Evolutionary conservation across 2,113 vertebrate species (phyloP).

Genomic region (Phalacrocorax aristotelis): DNA sequence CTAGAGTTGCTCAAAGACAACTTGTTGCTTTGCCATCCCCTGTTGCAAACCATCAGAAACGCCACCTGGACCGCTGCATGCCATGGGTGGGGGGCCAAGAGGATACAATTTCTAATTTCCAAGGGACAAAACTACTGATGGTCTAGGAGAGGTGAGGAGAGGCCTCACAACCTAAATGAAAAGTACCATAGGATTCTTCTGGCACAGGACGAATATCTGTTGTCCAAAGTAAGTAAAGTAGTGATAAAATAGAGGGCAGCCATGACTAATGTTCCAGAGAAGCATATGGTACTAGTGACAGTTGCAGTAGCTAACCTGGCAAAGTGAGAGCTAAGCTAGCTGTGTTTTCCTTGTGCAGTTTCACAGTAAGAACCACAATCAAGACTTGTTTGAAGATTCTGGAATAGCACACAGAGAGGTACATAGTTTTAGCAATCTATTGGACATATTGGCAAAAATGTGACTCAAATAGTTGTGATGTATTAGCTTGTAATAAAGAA

Average conservation of each 20-base stretch:
- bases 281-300: slow-evolving; percentile 49
- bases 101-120: slow-evolving; percentile 31
- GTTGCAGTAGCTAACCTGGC: slow-evolving; percentile 32
- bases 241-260: slow-evolving; percentile 37
- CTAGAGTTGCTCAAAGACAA: slow-evolving; percentile 12
- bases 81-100: not conserved
- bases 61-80: slow-evolving; percentile 4
- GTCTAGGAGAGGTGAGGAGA: slow-evolving; percentile 30
- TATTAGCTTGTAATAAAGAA: not conserved
- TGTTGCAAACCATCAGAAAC: slow-evolving; percentile 40
- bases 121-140: slow-evolving; percentile 43
- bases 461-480: not conserved
- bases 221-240: slow-evolving; percentile 66
- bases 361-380: not conserved
- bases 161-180: slow-evolving; percentile 44
- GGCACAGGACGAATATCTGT: slow-evolving; percentile 30
- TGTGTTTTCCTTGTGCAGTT: not conserved
- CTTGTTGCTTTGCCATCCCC: slow-evolving; percentile 40
- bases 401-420: not conserved
- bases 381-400: not conserved
- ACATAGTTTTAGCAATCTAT: not conserved
- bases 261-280: slow-evolving; percentile 51
- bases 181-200: slow-evolving; percentile 37
- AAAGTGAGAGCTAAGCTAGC: slow-evolving; percentile 1
- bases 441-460: not conserved